Base-by-base conservation (phyloP, 2,797 vertebrate species). In the Fistularia commersonii region DNA sequence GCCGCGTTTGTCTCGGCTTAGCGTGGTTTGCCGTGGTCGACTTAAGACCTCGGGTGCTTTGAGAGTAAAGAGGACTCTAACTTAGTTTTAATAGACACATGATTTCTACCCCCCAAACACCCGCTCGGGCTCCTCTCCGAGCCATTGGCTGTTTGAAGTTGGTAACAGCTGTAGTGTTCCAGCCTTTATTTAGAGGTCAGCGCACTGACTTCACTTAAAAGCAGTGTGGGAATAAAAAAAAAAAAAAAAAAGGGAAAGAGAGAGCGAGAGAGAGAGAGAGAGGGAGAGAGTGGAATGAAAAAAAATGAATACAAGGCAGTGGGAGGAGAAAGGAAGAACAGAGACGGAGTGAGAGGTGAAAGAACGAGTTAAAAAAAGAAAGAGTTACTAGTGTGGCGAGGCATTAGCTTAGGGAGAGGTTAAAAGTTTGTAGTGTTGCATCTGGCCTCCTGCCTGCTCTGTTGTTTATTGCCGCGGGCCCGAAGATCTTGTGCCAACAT, bases 171-270 rank as follows among this genome's bases (percentile, higher is more conserved):
- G 88, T 87, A 86, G 80, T 84, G 87, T 87, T 89, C 82, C 73
- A 88, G 87, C 77, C 79, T 89, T 90, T 89, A 90, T 89, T 90
- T 90, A 90, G 90, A 92, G 89, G 90, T 91, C 90, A 90, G 78
- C 78, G 82, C 75, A 82, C 80, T 84, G 82, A 84, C 85, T 90
- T 87, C 79, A 88, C 86, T 87, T 89, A 84, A 89, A 89, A 88
- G 81, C 68, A 80, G 80, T 85, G 79, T 76, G 66, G 76, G 79
- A 80, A 74, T 72, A 69, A 79, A 81, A 65, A 66, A 64, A 59
- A 45, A 58, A 59, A 58, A 77, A 66, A 67, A 44, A 51, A 49
- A 59, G 53, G 56, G 34, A 55, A 56, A 64, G 64, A 73, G 65
- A 77, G 72, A 38, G n/a, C n/a, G n/a, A n/a, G n/a, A n/a, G n/a